Evolutionary conservation across 2,888 invertebrate genomes (phyloP), one percentile per base, ranked within the genome.

Genomic region (Lasioglossum morio): DNA sequence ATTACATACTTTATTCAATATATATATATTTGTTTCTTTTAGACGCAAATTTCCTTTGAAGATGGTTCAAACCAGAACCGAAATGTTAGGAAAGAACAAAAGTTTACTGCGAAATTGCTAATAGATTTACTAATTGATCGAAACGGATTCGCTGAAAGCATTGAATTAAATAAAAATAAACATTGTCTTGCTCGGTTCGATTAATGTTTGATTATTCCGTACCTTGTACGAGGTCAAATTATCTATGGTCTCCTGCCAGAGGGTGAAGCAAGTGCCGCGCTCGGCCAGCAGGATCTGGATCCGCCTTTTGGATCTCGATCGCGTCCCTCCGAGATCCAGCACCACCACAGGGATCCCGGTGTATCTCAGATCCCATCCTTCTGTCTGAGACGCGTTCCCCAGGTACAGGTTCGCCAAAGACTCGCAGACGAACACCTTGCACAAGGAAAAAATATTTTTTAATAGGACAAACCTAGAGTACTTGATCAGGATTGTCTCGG

Each of bases 161-260:
- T n/a, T n/a, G n/a, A n/a, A n/a, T n/a, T n/a, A n/a, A n/a, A n/a
- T n/a, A n/a, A n/a, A n/a, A 2, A 23, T 3, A 23, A 53, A 0
- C 7, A 53, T 53, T 53, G 53, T 23, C 53, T 3, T 10, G 23
- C 3, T n/a, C n/a, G 57, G 4, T 57, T 57, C 48, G 46, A 46
- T 46, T 4, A 46, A 4, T 16, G 46, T 46, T 16, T 19, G 5
- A 48, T 48, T n/a, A 3, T 23, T 37, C 19, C 27, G 46, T 87
- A 94, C 96, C 94, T 96, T 96, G 95, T 98, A 98, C 82, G 97
- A 96, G 14, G 97, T 97, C 87, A 98, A 95, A 94, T 98, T 97
- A 95, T 98, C 98, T 90, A 98, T 97, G 75, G 97, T 97, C 95
- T 98, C 98, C 89, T 96, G 96, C 98, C 98, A 98, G 37, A 98